Evolutionary conservation across 2,113 vertebrate species (phyloP).

Genomic region (Triplophysa tibetana): DNA sequence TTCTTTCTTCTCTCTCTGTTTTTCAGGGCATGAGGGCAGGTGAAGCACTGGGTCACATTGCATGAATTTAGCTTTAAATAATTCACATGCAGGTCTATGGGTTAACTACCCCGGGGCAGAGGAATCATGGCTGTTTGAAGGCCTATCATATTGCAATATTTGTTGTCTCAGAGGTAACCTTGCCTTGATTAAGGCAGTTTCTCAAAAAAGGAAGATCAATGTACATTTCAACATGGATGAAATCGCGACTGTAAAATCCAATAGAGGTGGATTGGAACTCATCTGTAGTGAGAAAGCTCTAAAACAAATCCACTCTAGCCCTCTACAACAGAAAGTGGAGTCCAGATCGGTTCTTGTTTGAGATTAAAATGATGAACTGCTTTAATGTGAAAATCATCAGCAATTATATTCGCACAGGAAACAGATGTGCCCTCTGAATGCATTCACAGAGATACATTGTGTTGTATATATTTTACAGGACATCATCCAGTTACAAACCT

Average conservation of each 20-base stretch:
- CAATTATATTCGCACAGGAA: slow-evolving; percentile 5
- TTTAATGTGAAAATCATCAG: slow-evolving; percentile 18
- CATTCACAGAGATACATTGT: not conserved
- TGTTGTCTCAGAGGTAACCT: slow-evolving; percentile 38
- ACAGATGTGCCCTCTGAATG: slow-evolving; percentile 1
- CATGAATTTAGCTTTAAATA: slow-evolving; percentile 48
- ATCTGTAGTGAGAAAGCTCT: not conserved
- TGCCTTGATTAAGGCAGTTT: slow-evolving; percentile 18
- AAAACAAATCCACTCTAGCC: not conserved
- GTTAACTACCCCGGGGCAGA: slow-evolving; percentile 50
- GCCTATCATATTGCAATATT: slow-evolving; percentile 48
- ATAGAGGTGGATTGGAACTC: not conserved
- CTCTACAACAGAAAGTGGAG: not conserved
- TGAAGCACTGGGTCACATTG: slow-evolving; percentile 47
- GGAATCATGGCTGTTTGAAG: slow-evolving; percentile 52
- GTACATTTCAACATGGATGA: slow-evolving; percentile 21
- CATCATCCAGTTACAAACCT: not conserved
- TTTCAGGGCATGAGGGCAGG: slow-evolving; percentile 38
- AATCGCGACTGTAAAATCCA: slow-evolving; percentile 15
- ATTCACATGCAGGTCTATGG: slow-evolving; percentile 47
- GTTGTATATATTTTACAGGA: slow-evolving; percentile 8
- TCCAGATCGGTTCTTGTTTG: not conserved
- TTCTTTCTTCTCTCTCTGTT: slow-evolving; percentile 3
- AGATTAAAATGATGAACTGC: not conserved
- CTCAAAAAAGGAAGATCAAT: slow-evolving; percentile 27